Conservation (phyloP, 1,140 invertebrate genomes). For the Drosophila ohnishii region DNA sequence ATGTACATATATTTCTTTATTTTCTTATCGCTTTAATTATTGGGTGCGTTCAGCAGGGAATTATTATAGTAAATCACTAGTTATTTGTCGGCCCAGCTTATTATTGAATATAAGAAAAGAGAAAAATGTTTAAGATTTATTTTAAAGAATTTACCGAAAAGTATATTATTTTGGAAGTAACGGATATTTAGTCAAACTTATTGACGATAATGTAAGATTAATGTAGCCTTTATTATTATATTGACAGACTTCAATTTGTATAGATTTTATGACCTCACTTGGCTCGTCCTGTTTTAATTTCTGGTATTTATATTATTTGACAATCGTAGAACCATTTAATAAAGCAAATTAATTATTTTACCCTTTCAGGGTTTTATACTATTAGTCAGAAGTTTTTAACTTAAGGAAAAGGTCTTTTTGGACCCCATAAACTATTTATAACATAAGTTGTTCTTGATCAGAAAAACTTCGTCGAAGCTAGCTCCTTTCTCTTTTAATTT, state of each 20-base stretch:
- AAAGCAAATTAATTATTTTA: background rate
- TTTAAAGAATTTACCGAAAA: too few relatives aligned
- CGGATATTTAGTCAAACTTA: too few relatives aligned
- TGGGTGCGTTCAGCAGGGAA: conserved; percentile 4
- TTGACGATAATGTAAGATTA: background rate
- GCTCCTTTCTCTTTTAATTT: too few relatives aligned
- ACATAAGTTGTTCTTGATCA: too few relatives aligned
- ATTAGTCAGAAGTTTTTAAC: too few relatives aligned
- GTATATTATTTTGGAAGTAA: background rate
- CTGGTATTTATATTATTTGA: background rate
- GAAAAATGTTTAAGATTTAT: background rate
- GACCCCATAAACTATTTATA: too few relatives aligned
- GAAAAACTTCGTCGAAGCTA: too few relatives aligned
- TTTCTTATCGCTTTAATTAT: conserved; percentile 28
- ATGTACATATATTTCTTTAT: background rate
- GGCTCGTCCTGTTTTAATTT: conserved; percentile 1
- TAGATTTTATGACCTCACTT: conserved; percentile 23
- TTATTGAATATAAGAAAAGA: too few relatives aligned
- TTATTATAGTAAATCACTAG: background rate
- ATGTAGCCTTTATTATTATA: conserved; percentile 10
- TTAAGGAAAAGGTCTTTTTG: too few relatives aligned
- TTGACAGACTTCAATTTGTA: conserved; percentile 32
- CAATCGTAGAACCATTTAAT: background rate
- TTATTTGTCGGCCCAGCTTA: background rate
- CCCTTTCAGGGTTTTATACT: too few relatives aligned